Percentiles rank a stretch among this genome's conserved stretches.
phyloP scores from a whole-genome alignment of 2,113 vertebrate genomes.

The Forbesichthys papilliferus region DNA sequence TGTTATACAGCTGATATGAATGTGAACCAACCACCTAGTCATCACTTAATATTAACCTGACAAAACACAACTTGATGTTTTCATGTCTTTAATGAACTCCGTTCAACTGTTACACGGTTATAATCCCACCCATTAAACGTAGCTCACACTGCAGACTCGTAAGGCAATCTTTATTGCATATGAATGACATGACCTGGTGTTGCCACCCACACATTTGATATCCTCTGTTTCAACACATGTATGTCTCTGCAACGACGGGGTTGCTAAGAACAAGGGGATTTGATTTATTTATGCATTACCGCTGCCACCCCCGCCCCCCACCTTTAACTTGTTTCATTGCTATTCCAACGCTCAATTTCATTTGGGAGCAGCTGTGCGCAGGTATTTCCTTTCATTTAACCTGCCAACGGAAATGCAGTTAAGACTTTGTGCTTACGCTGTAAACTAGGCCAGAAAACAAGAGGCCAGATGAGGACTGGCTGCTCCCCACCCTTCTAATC shows the following conservation, averaged over 20 bases:
- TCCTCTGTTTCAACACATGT: background rate
- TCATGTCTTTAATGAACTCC: no score
- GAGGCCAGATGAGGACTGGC: background rate
- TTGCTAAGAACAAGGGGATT: background rate
- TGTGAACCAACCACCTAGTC: no score
- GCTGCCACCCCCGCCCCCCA: background rate
- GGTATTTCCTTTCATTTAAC: conserved; percentile 12
- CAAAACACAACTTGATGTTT: no score
- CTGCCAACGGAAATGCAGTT: background rate
- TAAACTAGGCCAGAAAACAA: background rate
- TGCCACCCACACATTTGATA: conserved; percentile 8
- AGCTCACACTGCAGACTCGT: conserved; percentile 30
- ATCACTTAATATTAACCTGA: no score
- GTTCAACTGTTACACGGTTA: no score
- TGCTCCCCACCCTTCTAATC: background rate
- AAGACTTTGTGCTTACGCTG: conserved; percentile 9
- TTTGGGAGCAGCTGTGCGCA: conserved; percentile 16
- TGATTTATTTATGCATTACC: conserved; percentile 14
- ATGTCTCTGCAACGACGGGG: background rate
- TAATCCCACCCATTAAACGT: conserved; percentile 20
- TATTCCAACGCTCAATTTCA: conserved; percentile 5
- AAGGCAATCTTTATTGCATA: conserved; percentile 58
- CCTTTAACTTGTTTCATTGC: conserved; percentile 9
- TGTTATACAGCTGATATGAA: no score
- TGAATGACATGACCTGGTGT: conserved; percentile 27